A percentile compares a stretch with the other conserved stretches of the same genome.
phyloP scores from a whole-genome alignment of 2,888 invertebrate species.

The Branchinecta sandiegonensis region DNA sequence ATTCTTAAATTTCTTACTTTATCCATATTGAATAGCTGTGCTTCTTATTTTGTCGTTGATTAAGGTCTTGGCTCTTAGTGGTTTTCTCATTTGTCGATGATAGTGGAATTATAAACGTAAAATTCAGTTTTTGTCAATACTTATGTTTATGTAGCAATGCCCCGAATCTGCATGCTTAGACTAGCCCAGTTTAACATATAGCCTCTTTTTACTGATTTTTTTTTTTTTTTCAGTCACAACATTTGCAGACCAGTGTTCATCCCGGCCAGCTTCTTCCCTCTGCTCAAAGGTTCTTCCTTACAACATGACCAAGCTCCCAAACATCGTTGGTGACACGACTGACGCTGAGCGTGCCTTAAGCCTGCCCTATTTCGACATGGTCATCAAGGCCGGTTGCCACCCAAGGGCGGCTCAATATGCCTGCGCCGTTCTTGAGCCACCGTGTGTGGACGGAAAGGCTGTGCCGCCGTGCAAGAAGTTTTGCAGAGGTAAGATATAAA shows the following conservation, averaged over 20 bases:
- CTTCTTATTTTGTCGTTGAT: no score
- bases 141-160: no score
- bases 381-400: slow-evolving; percentile 49
- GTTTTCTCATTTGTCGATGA: no score
- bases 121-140: no score
- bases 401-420: slow-evolving; percentile 45
- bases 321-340: slow-evolving; percentile 32
- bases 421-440: slow-evolving; percentile 50
- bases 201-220: no score
- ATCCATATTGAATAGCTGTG: no score
- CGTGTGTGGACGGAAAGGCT: slow-evolving; percentile 46
- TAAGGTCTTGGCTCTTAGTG: no score
- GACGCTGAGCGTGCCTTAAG: slow-evolving; percentile 36
- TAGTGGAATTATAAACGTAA: no score
- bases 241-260: not conserved
- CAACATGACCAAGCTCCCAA: slow-evolving; percentile 44
- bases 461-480: slow-evolving; percentile 48
- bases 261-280: slow-evolving; percentile 30
- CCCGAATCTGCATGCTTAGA: no score
- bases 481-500: slow-evolving; percentile 43
- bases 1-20: no score
- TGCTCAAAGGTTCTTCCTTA: slow-evolving; percentile 53
- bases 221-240: no score
- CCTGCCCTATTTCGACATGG: slow-evolving; percentile 44
- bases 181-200: no score